Conservation (phyloP, 2,797 vertebrate genomes). For the Acanthurus lineatus region DNA sequence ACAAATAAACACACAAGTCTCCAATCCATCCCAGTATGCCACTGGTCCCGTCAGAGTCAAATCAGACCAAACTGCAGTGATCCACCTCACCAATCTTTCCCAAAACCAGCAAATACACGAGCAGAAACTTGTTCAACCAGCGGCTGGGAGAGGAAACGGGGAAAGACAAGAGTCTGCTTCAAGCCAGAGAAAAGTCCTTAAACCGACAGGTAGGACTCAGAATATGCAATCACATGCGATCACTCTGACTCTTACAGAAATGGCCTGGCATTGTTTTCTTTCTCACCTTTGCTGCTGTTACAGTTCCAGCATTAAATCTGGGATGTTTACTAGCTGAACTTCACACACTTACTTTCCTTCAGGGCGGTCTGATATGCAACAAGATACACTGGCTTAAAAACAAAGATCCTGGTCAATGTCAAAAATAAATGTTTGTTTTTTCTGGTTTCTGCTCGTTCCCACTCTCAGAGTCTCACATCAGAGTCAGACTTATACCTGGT, state of each 20-base stretch:
- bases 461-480: constrained; percentile 10
- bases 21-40: not conserved
- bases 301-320: not conserved
- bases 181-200: not conserved
- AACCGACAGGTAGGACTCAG: constrained; percentile 11
- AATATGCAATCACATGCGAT: not conserved
- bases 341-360: not conserved
- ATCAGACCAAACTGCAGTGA: not conserved
- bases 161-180: not conserved
- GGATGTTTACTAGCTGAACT: not conserved
- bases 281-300: not conserved
- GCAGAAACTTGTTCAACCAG: constrained; percentile 2
- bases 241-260: not conserved
- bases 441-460: not conserved
- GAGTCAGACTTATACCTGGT: constrained; percentile 10
- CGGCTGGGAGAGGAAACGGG: not conserved
- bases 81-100: not conserved
- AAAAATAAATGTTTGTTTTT: not conserved
- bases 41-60: not conserved
- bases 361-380: not conserved
- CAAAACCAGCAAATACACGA: not conserved
- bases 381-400: not conserved
- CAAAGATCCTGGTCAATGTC: not conserved
- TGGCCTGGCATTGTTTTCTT: not conserved
- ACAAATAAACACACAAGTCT: not conserved